Evolutionary conservation across 2,797 vertebrate species (phyloP).

Genomic region (Aselliscus stoliczkanus): DNA sequence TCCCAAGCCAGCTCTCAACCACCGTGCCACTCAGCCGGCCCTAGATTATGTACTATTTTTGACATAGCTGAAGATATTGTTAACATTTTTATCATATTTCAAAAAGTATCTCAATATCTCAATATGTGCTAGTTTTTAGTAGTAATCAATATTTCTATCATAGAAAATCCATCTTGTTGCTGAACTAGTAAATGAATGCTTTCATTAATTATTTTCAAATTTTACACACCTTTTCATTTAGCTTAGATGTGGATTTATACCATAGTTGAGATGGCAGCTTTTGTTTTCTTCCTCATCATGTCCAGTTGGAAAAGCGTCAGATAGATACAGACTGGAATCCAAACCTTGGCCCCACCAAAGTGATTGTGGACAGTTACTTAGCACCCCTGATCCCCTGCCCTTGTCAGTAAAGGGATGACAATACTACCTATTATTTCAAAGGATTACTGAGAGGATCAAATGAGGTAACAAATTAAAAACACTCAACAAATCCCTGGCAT

Average conservation of each 20-base stretch:
- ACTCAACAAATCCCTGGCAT: background rate
- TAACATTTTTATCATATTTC: background rate
- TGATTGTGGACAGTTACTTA: background rate
- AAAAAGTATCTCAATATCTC: background rate
- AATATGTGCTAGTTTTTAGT: background rate
- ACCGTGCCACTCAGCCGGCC: too few species aligned
- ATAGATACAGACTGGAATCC: background rate
- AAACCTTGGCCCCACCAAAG: background rate
- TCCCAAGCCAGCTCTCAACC: too few species aligned
- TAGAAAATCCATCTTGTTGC: background rate
- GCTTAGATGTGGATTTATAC: background rate
- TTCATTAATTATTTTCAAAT: background rate
- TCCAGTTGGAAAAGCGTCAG: background rate
- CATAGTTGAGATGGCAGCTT: background rate
- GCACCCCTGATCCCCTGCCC: background rate
- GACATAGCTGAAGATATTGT: background rate
- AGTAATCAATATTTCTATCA: background rate
- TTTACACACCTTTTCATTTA: background rate
- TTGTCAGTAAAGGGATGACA: background rate
- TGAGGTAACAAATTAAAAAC: background rate
- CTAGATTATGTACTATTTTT: background rate
- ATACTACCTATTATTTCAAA: background rate
- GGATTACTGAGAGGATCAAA: background rate
- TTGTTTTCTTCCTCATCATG: background rate
- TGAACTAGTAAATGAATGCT: background rate